A percentile compares a stretch with the other conserved stretches of the same genome.
phyloP scores from a whole-genome alignment of 2,797 vertebrate genomes.

The Rhabdophis nuchalis region DNA sequence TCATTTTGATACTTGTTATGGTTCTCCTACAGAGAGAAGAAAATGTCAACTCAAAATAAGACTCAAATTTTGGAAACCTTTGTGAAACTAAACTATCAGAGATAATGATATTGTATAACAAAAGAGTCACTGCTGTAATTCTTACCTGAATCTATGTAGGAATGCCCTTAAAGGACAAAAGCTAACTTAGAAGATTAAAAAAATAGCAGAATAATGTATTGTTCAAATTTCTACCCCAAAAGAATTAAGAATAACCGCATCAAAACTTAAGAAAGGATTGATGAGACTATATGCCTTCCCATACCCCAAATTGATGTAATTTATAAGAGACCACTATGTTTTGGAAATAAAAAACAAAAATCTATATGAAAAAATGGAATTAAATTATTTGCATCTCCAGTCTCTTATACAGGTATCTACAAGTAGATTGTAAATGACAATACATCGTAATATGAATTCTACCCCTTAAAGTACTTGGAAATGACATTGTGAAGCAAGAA shows the following conservation, averaged over 20 bases:
- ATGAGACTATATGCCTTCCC: not conserved
- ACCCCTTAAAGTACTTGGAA: not conserved
- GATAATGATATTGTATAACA: not conserved
- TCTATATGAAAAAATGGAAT: not conserved
- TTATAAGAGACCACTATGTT: not conserved
- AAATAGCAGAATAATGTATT: not conserved
- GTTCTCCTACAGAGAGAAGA: not conserved
- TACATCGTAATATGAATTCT: not conserved
- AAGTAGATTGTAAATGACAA: not conserved
- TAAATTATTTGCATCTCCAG: not conserved
- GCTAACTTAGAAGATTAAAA: not conserved
- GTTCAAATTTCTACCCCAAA: not conserved
- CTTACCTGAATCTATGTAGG: not conserved
- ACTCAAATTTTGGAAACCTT: not conserved
- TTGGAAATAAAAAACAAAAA: not conserved
- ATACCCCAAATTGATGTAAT: not conserved
- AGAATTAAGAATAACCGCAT: not conserved
- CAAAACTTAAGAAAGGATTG: not conserved
- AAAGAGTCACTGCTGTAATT: not conserved
- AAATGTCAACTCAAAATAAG: not conserved
- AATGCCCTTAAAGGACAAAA: not conserved
- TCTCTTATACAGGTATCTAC: not conserved
- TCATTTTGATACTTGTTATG: not conserved
- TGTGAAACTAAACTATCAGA: not conserved
- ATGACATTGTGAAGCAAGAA: not conserved